phyloP scores from a whole-genome alignment of 1,140 invertebrate species.

The Aphis gossypii region DNA sequence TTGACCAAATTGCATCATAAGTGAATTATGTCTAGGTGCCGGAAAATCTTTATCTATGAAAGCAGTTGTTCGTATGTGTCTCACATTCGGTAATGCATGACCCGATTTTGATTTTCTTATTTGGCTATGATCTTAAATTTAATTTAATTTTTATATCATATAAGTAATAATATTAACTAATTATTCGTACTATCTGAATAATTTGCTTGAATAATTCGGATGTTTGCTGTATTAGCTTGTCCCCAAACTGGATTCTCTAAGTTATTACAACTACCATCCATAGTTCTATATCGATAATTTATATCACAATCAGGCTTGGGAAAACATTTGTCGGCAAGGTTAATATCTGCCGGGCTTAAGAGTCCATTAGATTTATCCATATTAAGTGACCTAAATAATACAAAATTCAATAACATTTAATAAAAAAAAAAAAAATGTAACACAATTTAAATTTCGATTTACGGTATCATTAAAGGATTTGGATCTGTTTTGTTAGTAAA shows the following conservation, averaged over 20 bases:
- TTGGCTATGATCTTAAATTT: neutral
- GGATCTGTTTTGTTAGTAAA: neutral
- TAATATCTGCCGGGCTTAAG: neutral
- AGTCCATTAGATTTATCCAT: neutral
- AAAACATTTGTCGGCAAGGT: conserved; percentile 6
- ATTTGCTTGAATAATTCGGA: conserved; percentile 77
- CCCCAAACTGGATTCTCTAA: conserved; percentile 76
- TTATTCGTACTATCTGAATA: conserved; percentile 74
- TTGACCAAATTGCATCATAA: neutral
- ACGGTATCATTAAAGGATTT: conserved; percentile 8
- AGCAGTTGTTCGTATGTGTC: neutral
- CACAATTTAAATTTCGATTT: neutral
- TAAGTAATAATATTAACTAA: neutral
- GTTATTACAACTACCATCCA: conserved; percentile 88
- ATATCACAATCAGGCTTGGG: neutral
- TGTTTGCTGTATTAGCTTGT: conserved; percentile 74
- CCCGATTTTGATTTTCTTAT: neutral
- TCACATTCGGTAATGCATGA: neutral
- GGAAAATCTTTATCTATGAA: neutral
- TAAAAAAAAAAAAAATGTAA: no score
- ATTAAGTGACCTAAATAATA: neutral
- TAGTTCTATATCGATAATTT: conserved; percentile 70
- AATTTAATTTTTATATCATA: neutral
- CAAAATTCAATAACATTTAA: no score
- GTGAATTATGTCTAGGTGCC: neutral